These are phyloP conservation scores for Meriones unguiculatus DNA, from an alignment of 2,113 vertebrate genomes.

Conservation along the genomic window DNA sequence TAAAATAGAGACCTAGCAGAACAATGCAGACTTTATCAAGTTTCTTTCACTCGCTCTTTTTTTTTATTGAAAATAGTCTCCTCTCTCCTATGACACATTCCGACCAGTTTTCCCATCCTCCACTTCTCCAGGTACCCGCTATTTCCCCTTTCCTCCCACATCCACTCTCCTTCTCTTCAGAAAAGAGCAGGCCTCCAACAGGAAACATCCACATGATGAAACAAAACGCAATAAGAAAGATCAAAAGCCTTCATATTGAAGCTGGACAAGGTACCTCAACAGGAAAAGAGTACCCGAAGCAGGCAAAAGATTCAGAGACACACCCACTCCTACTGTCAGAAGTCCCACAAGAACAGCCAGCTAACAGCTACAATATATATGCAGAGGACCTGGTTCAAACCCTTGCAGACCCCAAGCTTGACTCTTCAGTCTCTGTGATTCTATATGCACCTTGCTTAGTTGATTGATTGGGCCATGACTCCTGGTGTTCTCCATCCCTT, in stretches of 20 bases:
- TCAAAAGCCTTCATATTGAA: neutral
- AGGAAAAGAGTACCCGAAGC: neutral
- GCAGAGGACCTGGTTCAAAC: neutral
- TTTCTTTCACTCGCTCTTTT: neutral
- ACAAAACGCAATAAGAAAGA: neutral
- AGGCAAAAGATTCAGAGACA: neutral
- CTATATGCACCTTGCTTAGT: neutral
- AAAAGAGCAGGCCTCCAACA: neutral
- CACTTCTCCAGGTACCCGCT: neutral
- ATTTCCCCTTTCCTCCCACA: neutral
- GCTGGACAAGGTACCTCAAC: neutral
- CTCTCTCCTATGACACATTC: neutral
- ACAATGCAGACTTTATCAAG: neutral
- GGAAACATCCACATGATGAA: neutral
- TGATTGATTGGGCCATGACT: neutral
- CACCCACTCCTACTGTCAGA: neutral
- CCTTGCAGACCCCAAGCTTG: neutral
- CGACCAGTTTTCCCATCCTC: neutral
- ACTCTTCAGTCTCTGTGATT: neutral
- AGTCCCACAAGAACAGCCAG: neutral
- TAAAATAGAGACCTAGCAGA: neutral
- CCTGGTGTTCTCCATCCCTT: neutral
- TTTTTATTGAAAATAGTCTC: neutral
- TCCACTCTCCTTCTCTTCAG: neutral
- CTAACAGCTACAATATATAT: neutral